phyloP scores from a whole-genome alignment of 2,888 invertebrate genomes.

The Helleia helle region DNA sequence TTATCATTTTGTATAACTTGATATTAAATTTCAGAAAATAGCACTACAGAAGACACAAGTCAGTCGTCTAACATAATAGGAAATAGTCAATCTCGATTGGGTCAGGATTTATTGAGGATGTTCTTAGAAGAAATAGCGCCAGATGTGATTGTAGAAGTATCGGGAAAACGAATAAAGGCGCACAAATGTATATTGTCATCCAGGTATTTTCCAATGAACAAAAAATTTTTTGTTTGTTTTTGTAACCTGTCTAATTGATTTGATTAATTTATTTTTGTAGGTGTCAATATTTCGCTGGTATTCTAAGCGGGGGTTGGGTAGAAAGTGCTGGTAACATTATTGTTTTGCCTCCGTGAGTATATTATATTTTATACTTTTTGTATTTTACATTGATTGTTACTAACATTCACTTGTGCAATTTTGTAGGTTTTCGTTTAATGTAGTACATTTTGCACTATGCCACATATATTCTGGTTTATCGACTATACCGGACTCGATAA shows the following conservation, averaged over 20 bases:
- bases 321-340: constrained; percentile 87
- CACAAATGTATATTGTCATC: constrained; percentile 95
- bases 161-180: constrained; percentile 87
- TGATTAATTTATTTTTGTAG: constrained; percentile 64
- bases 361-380: neutral
- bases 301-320: constrained; percentile 89
- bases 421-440: constrained; percentile 84
- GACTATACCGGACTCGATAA: constrained; percentile 89
- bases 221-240: no score
- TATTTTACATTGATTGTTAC: neutral
- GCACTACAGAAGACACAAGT: constrained; percentile 50
- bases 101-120: constrained; percentile 92
- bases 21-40: constrained; percentile 47
- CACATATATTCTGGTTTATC: constrained; percentile 96
- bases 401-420: constrained; percentile 17
- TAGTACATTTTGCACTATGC: constrained; percentile 92
- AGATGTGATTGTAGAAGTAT: constrained; percentile 89
- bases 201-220: no score
- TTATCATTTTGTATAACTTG: no score
- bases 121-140: constrained; percentile 93
- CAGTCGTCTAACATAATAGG: constrained; percentile 53
- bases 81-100: constrained; percentile 76
- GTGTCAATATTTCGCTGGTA: constrained; percentile 94
- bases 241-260: no score
- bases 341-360: constrained; percentile 83